phyloP scores from a whole-genome alignment of 2,888 invertebrate species.

The Phyllotreta cruciferae region DNA sequence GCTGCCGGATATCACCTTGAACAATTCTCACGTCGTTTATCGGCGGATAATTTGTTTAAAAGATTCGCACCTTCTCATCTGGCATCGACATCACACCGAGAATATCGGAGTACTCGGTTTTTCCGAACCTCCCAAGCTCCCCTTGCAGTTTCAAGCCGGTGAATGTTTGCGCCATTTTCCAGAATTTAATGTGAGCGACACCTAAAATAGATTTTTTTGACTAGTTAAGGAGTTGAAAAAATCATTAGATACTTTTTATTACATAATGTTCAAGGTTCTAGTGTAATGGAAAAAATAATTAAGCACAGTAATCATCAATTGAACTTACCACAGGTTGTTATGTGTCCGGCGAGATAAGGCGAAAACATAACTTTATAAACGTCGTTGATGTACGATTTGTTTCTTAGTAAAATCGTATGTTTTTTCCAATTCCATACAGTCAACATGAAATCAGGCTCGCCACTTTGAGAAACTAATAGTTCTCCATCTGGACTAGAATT shows the following conservation, averaged over 20 bases:
- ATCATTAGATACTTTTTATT: neutral
- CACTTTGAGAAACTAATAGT: conserved; percentile 81
- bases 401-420: conserved; percentile 76
- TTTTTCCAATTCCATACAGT: conserved; percentile 90
- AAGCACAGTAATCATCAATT: too few relatives aligned
- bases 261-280: neutral
- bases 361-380: conserved; percentile 84
- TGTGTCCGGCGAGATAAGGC: conserved; percentile 76
- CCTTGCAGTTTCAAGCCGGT: conserved; percentile 91
- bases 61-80: conserved; percentile 76
- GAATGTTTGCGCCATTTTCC: conserved; percentile 92
- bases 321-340: conserved; percentile 75
- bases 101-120: conserved; percentile 91
- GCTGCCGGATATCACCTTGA: conserved; percentile 80
- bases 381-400: conserved; percentile 84
- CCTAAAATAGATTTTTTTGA: conserved; percentile 58
- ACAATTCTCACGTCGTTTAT: neutral
- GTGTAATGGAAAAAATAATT: too few relatives aligned
- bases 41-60: too few relatives aligned
- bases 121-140: conserved; percentile 88
- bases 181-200: conserved; percentile 83
- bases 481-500: conserved; percentile 77
- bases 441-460: conserved; percentile 84
- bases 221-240: neutral
- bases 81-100: conserved; percentile 84